Conservation (phyloP, 2,888 invertebrate genomes). For the Hetaerina titia region DNA sequence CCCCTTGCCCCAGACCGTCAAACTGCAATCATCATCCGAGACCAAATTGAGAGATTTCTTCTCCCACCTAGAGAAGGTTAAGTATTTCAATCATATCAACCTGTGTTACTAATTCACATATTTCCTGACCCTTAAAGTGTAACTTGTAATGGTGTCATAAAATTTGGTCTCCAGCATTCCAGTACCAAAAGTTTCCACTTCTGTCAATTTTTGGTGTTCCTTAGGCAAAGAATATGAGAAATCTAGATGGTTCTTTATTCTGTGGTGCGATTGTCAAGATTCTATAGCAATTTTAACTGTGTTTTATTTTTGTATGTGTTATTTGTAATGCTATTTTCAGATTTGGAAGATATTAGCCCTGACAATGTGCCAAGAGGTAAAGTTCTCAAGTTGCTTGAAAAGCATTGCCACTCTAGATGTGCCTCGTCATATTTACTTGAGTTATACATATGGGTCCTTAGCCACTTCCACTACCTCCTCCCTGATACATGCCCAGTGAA, state of each 20-base stretch:
- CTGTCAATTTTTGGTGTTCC: no score
- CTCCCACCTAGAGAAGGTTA: slow-evolving; percentile 46
- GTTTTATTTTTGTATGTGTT: no score
- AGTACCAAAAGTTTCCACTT: no score
- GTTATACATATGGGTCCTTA: slow-evolving; percentile 44
- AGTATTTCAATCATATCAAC: neutral
- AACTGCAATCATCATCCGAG: slow-evolving; percentile 40
- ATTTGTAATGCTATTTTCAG: neutral
- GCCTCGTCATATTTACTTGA: slow-evolving; percentile 47
- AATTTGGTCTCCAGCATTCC: neutral
- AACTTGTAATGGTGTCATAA: neutral
- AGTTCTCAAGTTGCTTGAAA: slow-evolving; percentile 53
- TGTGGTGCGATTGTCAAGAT: no score
- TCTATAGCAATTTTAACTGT: no score
- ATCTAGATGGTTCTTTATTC: no score
- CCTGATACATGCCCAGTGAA: slow-evolving; percentile 8
- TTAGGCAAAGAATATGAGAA: no score
- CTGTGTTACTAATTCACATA: neutral
- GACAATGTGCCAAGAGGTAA: slow-evolving; percentile 36
- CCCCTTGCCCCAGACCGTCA: slow-evolving; percentile 41
- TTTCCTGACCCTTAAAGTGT: neutral
- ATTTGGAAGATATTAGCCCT: slow-evolving; percentile 35
- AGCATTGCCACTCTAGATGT: slow-evolving; percentile 48
- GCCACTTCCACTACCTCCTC: slow-evolving; percentile 46
- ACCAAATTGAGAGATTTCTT: slow-evolving; percentile 47